These are phyloP conservation scores for Theristicus caerulescens DNA, from an alignment of 2,113 vertebrate species.

Conservation along the genomic window DNA sequence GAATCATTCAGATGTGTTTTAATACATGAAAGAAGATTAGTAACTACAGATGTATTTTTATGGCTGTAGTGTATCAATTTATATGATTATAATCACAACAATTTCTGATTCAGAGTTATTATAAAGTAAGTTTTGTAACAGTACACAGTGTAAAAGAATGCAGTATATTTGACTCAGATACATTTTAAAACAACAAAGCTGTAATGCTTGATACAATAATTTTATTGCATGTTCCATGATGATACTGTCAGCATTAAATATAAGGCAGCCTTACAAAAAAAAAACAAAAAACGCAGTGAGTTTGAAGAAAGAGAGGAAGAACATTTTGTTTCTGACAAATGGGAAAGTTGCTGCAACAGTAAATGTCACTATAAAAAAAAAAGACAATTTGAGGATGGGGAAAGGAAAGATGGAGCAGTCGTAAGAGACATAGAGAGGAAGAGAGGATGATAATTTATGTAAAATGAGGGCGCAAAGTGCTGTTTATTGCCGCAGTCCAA, in stretches of 20 bases:
- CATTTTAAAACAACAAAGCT: background rate
- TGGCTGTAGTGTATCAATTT: background rate
- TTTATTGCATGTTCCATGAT: background rate
- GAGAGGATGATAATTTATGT: accelerated
- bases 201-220: background rate
- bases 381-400: background rate
- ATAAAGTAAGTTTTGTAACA: background rate
- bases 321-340: background rate
- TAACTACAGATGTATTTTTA: background rate
- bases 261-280: background rate
- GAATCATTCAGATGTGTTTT: background rate
- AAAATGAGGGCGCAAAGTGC: accelerated
- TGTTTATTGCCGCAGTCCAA: accelerated
- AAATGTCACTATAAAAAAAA: background rate
- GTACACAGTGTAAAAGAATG: background rate
- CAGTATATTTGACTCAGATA: background rate
- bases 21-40: background rate
- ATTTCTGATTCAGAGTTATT: background rate
- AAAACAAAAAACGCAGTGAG: too few relatives aligned
- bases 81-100: background rate
- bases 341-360: background rate
- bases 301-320: background rate
- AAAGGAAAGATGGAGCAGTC: background rate
- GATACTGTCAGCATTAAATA: background rate
- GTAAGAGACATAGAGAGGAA: accelerated